Evolutionary conservation across 1,140 invertebrate genomes (phyloP).

Genomic region (Pentalonia nigronervosa): DNA sequence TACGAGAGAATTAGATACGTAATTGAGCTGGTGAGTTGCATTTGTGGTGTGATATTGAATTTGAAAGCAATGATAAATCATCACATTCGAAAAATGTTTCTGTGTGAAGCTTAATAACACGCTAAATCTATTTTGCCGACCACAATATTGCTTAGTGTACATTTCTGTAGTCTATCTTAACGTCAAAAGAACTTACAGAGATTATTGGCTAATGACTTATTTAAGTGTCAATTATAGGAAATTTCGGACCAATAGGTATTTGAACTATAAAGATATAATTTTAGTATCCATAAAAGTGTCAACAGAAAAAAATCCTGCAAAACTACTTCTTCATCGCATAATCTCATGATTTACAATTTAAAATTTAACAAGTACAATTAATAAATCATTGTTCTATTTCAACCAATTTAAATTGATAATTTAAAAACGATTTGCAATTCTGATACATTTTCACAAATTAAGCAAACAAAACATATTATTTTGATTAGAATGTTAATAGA

Average conservation of each 20-base stretch:
- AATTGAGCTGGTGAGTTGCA: not conserved
- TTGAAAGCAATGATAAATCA: not conserved
- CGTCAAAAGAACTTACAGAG: not conserved
- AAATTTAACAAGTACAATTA: too few relatives aligned
- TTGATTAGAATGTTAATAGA: too few relatives aligned
- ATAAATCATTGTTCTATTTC: too few relatives aligned
- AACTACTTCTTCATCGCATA: not conserved
- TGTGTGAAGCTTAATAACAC: not conserved
- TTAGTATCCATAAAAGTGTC: not conserved
- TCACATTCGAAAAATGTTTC: not conserved
- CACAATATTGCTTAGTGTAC: not conserved
- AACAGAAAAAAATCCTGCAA: not conserved
- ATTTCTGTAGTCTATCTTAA: conserved; percentile 1
- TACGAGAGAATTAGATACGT: not conserved
- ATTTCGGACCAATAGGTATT: not conserved
- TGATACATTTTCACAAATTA: too few relatives aligned
- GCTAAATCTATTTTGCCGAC: not conserved
- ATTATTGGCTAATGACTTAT: not conserved
- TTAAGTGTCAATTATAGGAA: not conserved
- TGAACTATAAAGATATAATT: not conserved
- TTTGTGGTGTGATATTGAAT: not conserved
- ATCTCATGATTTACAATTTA: too few relatives aligned
- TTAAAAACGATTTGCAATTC: too few relatives aligned
- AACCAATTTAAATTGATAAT: too few relatives aligned
- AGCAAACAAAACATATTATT: too few relatives aligned